Conservation (phyloP, 1,140 invertebrate species). For the Zaprionus camerounensis region DNA sequence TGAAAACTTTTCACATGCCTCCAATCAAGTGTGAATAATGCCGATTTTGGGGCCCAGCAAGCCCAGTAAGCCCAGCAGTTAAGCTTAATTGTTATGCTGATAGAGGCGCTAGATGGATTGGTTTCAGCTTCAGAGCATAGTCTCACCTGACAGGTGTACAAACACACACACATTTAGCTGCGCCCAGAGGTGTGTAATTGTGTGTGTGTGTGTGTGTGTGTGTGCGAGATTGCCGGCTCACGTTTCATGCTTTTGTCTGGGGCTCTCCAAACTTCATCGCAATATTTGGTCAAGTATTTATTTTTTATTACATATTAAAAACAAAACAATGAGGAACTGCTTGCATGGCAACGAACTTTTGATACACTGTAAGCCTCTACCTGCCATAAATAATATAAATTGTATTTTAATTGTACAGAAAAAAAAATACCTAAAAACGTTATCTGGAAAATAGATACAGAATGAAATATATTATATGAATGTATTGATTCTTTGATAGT, state of each 20-base stretch:
- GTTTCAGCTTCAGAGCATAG: conserved; percentile 59
- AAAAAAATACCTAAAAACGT: too few species aligned
- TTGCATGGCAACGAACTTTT: conserved; percentile 13
- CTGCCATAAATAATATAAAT: not conserved
- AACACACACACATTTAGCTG: conserved; percentile 39
- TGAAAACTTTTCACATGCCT: conserved; percentile 70
- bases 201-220: conserved; percentile 24
- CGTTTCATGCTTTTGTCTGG: conserved; percentile 63
- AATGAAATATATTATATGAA: too few species aligned
- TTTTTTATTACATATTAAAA: conserved; percentile 52
- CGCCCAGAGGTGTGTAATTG: not conserved
- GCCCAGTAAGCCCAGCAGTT: conserved; percentile 66
- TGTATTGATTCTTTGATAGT: too few species aligned
- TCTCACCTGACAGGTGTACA: conserved; percentile 78
- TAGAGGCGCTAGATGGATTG: conserved; percentile 81
- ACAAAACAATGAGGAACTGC: conserved; percentile 17
- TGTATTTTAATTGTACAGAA: not conserved
- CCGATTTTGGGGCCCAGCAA: conserved; percentile 69
- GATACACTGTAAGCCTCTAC: conserved; percentile 1
- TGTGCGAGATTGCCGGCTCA: conserved; percentile 64
- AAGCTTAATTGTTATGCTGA: conserved; percentile 82
- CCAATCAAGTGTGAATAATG: conserved; percentile 80
- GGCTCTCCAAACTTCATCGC: conserved; percentile 45
- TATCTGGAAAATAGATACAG: too few species aligned
- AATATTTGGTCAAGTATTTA: conserved; percentile 58